These are phyloP conservation scores for Cotesia typhae DNA, from an alignment of 1,140 invertebrate genomes.

Conservation along the genomic window DNA sequence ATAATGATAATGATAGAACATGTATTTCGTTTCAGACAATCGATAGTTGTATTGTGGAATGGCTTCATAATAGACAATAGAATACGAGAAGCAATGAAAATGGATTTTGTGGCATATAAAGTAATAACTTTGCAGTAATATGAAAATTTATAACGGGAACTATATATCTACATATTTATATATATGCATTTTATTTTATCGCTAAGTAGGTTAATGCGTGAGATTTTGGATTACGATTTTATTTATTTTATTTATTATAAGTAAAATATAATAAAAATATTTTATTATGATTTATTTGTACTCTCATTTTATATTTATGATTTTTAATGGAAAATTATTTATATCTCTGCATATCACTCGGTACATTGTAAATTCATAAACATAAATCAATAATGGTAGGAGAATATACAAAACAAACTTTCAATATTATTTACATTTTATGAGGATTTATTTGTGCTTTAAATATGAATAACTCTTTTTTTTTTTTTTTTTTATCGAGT, in stretches of 20 bases:
- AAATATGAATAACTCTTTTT: too few species aligned
- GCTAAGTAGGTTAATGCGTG: constrained; percentile 37
- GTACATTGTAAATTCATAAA: too few species aligned
- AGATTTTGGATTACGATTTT: constrained; percentile 34
- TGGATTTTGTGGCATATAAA: constrained; percentile 11
- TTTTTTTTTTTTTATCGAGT: too few species aligned
- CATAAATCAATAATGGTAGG: too few species aligned
- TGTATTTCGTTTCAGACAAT: too few species aligned
- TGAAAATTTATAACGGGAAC: constrained; percentile 17
- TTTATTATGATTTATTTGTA: constrained; percentile 3
- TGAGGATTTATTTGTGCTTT: too few species aligned
- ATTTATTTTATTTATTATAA: neutral
- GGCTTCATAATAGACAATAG: constrained; percentile 13
- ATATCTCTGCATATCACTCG: too few species aligned
- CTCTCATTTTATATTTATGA: constrained; percentile 10
- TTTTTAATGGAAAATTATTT: too few species aligned
- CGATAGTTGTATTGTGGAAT: constrained; percentile 7
- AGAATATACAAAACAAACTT: too few species aligned
- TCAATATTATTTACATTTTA: too few species aligned
- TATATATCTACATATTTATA: neutral
- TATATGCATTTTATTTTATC: too few species aligned
- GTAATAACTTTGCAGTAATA: constrained; percentile 24
- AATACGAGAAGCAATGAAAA: constrained; percentile 17
- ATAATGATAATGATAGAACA: constrained; percentile 1
- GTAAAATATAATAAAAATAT: constrained; percentile 31